These are phyloP conservation scores for Planiliza haematocheilus DNA, from an alignment of 2,113 vertebrate genomes.

Conservation along the genomic window DNA sequence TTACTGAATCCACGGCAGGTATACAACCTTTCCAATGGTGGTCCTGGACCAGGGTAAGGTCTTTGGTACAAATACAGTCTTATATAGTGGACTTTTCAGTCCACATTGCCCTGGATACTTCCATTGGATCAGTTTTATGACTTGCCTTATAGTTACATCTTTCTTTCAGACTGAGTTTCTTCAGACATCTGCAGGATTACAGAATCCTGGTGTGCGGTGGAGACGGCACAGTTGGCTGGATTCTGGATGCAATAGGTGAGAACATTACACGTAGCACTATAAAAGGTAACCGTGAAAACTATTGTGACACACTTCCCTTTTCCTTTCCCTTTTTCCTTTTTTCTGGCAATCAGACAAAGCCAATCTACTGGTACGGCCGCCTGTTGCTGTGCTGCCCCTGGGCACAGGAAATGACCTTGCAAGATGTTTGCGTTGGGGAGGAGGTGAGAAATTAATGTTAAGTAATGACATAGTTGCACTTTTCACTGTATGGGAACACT, in stretches of 20 bases:
- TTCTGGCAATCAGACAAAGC: constrained; percentile 86
- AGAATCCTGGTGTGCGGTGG: constrained; percentile 93
- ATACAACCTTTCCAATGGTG: constrained; percentile 89
- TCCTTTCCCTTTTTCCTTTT: constrained; percentile 1
- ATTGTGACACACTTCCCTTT: neutral
- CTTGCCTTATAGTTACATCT: neutral
- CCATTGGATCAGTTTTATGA: neutral
- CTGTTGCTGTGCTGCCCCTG: constrained; percentile 92
- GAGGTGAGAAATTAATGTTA: constrained; percentile 83
- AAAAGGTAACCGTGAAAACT: neutral
- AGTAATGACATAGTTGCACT: neutral
- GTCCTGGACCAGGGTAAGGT: constrained; percentile 88
- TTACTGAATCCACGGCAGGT: constrained; percentile 94
- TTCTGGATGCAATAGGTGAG: constrained; percentile 92
- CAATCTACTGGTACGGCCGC: constrained; percentile 84
- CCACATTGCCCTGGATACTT: neutral
- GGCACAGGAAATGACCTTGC: constrained; percentile 96
- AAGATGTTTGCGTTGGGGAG: constrained; percentile 93
- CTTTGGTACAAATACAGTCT: neutral
- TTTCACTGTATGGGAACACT: too few relatives aligned
- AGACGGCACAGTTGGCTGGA: constrained; percentile 95
- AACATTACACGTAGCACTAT: neutral
- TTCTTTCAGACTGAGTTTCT: constrained; percentile 88
- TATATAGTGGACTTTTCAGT: too few relatives aligned
- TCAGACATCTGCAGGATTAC: constrained; percentile 86